Evolutionary conservation across 1,140 invertebrate species (phyloP).

Genomic region (Drosophila nikananu): DNA sequence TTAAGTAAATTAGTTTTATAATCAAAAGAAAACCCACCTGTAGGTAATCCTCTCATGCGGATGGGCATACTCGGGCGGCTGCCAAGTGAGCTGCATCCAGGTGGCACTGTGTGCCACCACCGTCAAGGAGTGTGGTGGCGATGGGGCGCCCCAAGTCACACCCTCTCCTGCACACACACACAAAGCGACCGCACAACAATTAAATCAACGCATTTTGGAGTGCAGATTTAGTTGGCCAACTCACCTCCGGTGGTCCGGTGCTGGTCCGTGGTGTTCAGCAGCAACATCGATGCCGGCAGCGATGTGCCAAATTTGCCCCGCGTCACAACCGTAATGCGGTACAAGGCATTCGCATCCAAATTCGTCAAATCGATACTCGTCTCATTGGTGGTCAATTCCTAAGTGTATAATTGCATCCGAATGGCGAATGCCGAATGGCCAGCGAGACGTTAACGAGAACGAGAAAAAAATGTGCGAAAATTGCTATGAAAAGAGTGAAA

Average conservation of each 20-base stretch:
- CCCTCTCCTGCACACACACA: constrained; percentile 53
- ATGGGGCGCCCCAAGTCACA: constrained; percentile 88
- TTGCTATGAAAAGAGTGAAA: constrained; percentile 22
- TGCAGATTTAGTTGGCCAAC: constrained; percentile 14
- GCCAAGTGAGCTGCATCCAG: constrained; percentile 92
- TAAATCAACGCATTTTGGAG: constrained; percentile 39
- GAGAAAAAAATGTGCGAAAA: constrained; percentile 30
- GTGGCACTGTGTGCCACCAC: constrained; percentile 91
- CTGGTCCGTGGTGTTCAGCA: constrained; percentile 89
- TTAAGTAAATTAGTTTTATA: background rate
- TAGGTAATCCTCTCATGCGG: constrained; percentile 91
- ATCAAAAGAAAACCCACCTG: constrained; percentile 86
- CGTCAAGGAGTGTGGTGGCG: constrained; percentile 91
- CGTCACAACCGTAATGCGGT: constrained; percentile 92
- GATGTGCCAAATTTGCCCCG: constrained; percentile 91
- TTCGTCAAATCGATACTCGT: constrained; percentile 87
- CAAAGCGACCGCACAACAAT: constrained; percentile 25
- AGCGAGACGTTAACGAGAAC: constrained; percentile 34
- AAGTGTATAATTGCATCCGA: constrained; percentile 75
- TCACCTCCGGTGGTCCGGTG: constrained; percentile 64
- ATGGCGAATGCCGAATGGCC: constrained; percentile 10
- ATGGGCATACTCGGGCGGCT: constrained; percentile 92
- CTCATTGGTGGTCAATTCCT: constrained; percentile 90
- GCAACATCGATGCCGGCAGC: constrained; percentile 91
- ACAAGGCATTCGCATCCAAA: constrained; percentile 88